Evolutionary conservation across 37 sponge, comb jelly and placozoan species (phyloP), one percentile per base, ranked within the genome.

Genomic region (Bolinopsis microptera): DNA sequence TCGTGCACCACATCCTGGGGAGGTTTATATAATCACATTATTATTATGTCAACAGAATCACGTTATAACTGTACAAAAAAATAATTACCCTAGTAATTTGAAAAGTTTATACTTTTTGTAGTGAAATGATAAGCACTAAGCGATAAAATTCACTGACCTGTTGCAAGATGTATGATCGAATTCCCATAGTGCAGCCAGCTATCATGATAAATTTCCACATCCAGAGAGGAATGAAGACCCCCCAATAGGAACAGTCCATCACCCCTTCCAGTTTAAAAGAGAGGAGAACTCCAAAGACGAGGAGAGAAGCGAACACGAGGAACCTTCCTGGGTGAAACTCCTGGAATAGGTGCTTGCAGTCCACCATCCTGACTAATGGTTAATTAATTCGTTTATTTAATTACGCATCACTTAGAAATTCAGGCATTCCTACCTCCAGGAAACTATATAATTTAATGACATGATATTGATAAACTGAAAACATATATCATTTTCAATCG

Each of bases 311-410:
- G 31, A 86, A 86, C 3, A 86, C 90, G 8, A 86, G 48, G 67
- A 86, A 86, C 31, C 90, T 27, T 8, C 90, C 90, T 31, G 80
- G 90, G 35, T 86, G 41, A 26, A 86, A 86, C 39, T 86, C 90
- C 36, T 86, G 90, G 61, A 86, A 86, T 24, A 86, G 90, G 24
- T 86, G 90, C 48, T 86, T 86, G 90, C 90, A 86, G 30, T 86
- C 90, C n/a, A 86, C 90, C 90, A 86, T 86, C 22, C 31, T 72
- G 26, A 24, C 75, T n/a, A n/a, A n/a, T n/a, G 18, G 18, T 22
- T 18, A 67, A 67, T 18, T 22, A 67, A 67, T 67, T 67, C 68
- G 68, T 67, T 67, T 67, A 67, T 67, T 67, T 67, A 67, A 67
- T 22, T n/a, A n/a, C n/a, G n/a, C n/a, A n/a, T n/a, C n/a, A n/a